Percentiles rank a stretch among this genome's conserved stretches.
Evolutionary conservation across 2,797 vertebrate species (phyloP).

Genomic region (Vultur gryphus): DNA sequence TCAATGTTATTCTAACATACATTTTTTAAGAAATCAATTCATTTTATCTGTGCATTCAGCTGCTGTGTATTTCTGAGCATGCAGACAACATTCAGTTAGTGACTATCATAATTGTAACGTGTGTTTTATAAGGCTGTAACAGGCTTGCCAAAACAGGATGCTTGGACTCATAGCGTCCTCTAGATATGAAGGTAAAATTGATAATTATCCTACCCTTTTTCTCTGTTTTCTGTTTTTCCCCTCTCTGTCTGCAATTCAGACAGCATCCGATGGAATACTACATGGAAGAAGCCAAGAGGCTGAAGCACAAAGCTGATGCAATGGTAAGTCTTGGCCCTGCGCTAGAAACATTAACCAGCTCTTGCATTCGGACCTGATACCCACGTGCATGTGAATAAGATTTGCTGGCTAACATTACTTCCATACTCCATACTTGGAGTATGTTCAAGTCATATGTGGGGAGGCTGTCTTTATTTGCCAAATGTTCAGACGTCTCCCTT

Average conservation of each 20-base stretch:
- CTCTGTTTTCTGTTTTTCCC: not conserved
- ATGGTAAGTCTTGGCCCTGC: slow-evolving; percentile 75
- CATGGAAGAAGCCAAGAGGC: slow-evolving; percentile 89
- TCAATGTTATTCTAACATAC: not conserved
- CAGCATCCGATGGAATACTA: slow-evolving; percentile 83
- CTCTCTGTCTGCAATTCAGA: slow-evolving; percentile 66
- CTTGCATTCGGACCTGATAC: not conserved
- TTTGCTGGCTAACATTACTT: not conserved
- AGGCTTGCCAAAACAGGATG: not conserved
- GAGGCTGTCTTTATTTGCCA: not conserved
- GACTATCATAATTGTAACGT: fast-evolving
- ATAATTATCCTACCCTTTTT: not conserved
- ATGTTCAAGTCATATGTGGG: not conserved
- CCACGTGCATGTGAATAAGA: not conserved
- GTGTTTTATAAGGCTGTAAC: not conserved
- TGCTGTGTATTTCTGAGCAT: not conserved
- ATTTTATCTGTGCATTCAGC: not conserved
- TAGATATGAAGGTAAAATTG: not conserved
- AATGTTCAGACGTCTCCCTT: not conserved
- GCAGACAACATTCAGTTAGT: not conserved
- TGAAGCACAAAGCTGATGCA: slow-evolving; percentile 93
- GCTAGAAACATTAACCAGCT: not conserved
- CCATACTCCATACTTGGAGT: not conserved
- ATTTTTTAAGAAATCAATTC: not conserved
- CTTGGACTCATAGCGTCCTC: not conserved